Conservation (phyloP, 2,113 vertebrate genomes). For the Eolophus roseicapilla region DNA sequence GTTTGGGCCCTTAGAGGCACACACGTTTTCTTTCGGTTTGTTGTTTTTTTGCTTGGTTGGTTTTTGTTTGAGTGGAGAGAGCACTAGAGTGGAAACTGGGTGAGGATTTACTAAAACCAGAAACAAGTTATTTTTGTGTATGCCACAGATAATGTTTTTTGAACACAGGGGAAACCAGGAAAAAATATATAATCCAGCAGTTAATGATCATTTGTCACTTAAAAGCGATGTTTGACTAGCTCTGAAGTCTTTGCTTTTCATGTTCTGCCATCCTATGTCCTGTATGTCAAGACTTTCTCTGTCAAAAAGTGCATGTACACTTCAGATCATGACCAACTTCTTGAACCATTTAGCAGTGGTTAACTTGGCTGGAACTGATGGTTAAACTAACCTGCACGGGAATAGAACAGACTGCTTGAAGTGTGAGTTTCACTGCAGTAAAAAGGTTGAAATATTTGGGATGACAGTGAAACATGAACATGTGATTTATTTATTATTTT, state of each 20-base stretch:
- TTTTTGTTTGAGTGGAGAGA: not conserved
- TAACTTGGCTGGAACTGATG: not conserved
- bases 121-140: not conserved
- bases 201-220: not conserved
- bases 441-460: not conserved
- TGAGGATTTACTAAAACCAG: not conserved
- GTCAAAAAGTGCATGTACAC: fast-evolving
- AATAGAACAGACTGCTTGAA: not conserved
- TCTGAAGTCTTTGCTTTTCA: not conserved
- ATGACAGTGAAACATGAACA: not conserved
- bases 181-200: not conserved
- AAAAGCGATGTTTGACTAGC: not conserved
- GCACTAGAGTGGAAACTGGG: not conserved
- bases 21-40: not conserved
- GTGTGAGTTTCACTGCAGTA: not conserved
- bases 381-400: not conserved
- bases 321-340: not conserved
- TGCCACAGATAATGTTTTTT: not conserved
- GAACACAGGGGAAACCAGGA: not conserved
- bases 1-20: not conserved
- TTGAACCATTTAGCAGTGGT: not conserved
- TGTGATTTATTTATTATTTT: not conserved
- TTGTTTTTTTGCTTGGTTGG: not conserved
- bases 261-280: not conserved
- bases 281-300: not conserved